Conservation (phyloP, 2,113 vertebrate species). For the Girardinichthys multiradiatus region DNA sequence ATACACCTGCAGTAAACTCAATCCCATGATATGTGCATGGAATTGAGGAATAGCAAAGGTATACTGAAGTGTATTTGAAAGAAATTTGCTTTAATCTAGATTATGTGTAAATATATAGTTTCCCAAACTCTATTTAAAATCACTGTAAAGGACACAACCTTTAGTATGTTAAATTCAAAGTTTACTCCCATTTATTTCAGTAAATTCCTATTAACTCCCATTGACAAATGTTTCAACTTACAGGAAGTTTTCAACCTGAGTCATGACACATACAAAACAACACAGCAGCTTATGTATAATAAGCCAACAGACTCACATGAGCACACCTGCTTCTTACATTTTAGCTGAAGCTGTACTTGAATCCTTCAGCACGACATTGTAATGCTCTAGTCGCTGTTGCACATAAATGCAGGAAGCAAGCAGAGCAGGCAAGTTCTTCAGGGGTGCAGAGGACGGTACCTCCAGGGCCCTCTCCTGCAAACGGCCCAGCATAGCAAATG, state of each 20-base stretch:
- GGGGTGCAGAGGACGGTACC: slow-evolving; percentile 82
- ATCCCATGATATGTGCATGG: not conserved
- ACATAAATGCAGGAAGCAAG: slow-evolving; percentile 85
- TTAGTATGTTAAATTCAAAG: not conserved
- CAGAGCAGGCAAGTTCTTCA: slow-evolving; percentile 81
- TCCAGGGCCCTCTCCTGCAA: slow-evolving; percentile 86
- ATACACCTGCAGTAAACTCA: not conserved
- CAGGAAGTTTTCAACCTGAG: not conserved
- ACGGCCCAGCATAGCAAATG: slow-evolving; percentile 83
- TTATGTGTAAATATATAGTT: too few relatives aligned
- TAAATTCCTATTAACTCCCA: not conserved
- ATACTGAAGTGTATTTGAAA: not conserved
- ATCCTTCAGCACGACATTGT: slow-evolving; percentile 83
- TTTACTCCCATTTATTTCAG: not conserved
- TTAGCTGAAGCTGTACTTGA: slow-evolving; percentile 67
- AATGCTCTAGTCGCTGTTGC: slow-evolving; percentile 82
- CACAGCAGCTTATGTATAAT: not conserved
- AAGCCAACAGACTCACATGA: not conserved
- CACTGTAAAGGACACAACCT: not conserved
- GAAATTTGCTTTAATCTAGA: not conserved
- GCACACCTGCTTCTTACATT: slow-evolving; percentile 79
- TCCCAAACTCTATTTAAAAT: not conserved
- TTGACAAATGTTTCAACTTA: not conserved
- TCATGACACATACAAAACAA: not conserved
- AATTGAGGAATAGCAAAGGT: not conserved